Evolutionary conservation across 2,113 vertebrate species (phyloP).

Genomic region (Motacilla tschutschensis): DNA sequence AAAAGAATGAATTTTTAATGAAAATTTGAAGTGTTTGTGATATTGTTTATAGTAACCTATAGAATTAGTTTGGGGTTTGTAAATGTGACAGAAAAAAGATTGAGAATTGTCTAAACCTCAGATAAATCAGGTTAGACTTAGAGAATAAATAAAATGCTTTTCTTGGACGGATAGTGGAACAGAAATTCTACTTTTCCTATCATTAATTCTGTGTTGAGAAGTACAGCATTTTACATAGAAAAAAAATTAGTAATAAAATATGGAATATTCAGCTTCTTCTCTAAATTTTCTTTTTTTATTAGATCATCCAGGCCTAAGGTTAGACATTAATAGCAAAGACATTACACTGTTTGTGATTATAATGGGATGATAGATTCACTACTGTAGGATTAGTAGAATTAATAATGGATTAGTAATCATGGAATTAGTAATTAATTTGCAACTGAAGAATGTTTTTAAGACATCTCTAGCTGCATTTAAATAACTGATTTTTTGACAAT

Average conservation of each 20-base stretch:
- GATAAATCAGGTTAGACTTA: background rate
- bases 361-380: background rate
- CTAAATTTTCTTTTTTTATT: background rate
- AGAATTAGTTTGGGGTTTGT: background rate
- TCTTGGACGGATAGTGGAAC: background rate
- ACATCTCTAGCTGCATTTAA: background rate
- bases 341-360: background rate
- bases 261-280: background rate
- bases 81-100: background rate
- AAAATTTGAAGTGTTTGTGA: background rate
- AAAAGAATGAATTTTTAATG: background rate
- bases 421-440: background rate
- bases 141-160: background rate
- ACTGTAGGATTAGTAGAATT: conserved; percentile 18
- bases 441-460: background rate
- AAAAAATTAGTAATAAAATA: background rate
- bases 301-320: background rate
- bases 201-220: background rate
- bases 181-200: background rate
- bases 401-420: background rate
- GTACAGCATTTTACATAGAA: background rate
- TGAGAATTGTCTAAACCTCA: background rate
- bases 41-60: background rate
- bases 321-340: background rate
- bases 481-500: background rate